These are phyloP conservation scores for Bostrychus sinensis DNA, from an alignment of 2,113 vertebrate species.

Conservation along the genomic window DNA sequence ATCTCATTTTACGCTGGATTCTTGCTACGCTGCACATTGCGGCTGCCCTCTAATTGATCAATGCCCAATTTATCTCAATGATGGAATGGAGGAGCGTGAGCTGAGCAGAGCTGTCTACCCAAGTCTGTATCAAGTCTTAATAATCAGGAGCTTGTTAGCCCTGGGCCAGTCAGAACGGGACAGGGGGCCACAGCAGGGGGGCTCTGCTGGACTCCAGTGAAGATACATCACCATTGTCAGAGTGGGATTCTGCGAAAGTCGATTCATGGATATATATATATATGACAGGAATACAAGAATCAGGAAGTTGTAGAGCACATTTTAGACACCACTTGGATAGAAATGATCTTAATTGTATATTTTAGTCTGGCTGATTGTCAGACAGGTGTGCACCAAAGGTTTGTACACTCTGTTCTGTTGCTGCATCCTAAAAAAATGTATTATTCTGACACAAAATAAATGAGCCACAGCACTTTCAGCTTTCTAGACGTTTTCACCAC, in stretches of 20 bases:
- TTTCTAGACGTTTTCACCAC: no score
- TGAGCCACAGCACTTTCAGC: no score
- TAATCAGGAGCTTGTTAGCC: constrained; percentile 69
- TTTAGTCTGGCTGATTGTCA: constrained; percentile 12
- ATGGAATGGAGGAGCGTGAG: constrained; percentile 38
- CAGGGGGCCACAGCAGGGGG: constrained; percentile 28
- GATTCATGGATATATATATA: neutral
- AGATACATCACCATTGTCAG: constrained; percentile 17
- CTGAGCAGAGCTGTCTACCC: constrained; percentile 58
- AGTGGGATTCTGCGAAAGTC: constrained; percentile 4
- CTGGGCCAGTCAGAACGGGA: constrained; percentile 25
- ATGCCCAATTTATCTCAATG: constrained; percentile 73
- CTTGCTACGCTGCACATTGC: constrained; percentile 26
- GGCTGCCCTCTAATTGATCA: constrained; percentile 60
- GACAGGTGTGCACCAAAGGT: no score
- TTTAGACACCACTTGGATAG: no score
- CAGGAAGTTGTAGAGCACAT: no score
- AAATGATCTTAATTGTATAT: no score
- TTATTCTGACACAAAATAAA: no score
- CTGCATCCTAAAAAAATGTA: no score
- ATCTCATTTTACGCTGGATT: constrained; percentile 46
- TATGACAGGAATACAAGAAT: constrained; percentile 4
- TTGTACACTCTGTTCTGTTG: no score
- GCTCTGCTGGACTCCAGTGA: neutral
- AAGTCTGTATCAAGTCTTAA: constrained; percentile 63